Evolutionary conservation across 2,797 vertebrate species (phyloP).

Genomic region (Acipenser transmontanus): DNA sequence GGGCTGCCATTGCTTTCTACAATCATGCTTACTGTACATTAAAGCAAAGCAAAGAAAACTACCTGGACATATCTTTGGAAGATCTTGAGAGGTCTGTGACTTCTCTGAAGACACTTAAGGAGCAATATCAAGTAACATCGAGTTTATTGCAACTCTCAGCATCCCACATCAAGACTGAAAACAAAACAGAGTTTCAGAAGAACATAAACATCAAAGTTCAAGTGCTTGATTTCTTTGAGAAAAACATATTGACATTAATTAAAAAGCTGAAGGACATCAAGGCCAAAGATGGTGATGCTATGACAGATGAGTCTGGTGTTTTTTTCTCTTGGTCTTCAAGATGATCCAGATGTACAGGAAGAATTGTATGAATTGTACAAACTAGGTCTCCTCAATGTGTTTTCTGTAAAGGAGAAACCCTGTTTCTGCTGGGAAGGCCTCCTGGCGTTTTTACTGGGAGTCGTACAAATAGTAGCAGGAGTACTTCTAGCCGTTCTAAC

Average conservation of each 20-base stretch:
- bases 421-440: slow-evolving; percentile 18
- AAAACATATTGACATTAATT: slow-evolving; percentile 28
- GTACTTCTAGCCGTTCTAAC: slow-evolving; percentile 1
- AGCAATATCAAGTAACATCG: background rate
- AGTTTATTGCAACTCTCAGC: too few species aligned
- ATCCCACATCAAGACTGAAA: background rate
- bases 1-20: slow-evolving; percentile 43
- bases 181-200: background rate
- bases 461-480: slow-evolving; percentile 7
- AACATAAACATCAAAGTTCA: slow-evolving; percentile 2
- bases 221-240: slow-evolving; percentile 19
- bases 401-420: slow-evolving; percentile 16
- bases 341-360: slow-evolving; percentile 7
- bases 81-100: slow-evolving; percentile 40
- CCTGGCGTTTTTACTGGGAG: slow-evolving; percentile 13
- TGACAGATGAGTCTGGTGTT: background rate
- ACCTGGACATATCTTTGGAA: slow-evolving; percentile 27
- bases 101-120: slow-evolving; percentile 27
- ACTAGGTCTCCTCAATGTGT: slow-evolving; percentile 6
- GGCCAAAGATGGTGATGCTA: slow-evolving; percentile 11
- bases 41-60: slow-evolving; percentile 9
- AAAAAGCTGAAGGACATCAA: slow-evolving; percentile 17
- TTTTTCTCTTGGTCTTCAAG: slow-evolving; percentile 7
- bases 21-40: slow-evolving; percentile 44
- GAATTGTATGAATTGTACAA: slow-evolving; percentile 6